Conservation (phyloP, 2,888 invertebrate species). For the Cerastoderma edule region DNA sequence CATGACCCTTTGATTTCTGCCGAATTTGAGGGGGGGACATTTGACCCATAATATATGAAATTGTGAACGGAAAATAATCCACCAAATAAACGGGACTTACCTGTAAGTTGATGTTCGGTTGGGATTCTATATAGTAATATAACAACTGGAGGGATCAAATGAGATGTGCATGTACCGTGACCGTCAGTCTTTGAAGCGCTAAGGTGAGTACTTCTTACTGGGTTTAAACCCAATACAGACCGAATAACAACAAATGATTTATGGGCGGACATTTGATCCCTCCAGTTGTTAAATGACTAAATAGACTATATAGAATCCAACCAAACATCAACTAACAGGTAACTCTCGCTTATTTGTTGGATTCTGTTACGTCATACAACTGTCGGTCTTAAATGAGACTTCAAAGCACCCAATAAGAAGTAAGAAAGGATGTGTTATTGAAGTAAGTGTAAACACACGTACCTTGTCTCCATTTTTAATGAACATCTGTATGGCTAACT, state of each 20-base stretch:
- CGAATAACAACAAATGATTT: not conserved
- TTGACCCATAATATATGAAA: no score
- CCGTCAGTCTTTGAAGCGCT: slow-evolving; percentile 13
- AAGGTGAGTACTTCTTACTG: not conserved
- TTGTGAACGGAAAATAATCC: no score
- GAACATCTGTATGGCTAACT: not conserved
- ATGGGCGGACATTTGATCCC: slow-evolving; percentile 27
- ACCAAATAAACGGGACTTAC: slow-evolving; percentile 46
- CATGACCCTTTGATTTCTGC: no score
- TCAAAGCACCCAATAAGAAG: slow-evolving; percentile 30
- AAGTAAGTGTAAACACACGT: no score
- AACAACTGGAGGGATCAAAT: slow-evolving; percentile 35
- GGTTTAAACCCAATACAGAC: not conserved
- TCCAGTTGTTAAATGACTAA: slow-evolving; percentile 29
- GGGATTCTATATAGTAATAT: slow-evolving; percentile 42
- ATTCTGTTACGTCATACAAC: slow-evolving; percentile 51
- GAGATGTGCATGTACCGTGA: slow-evolving; percentile 25
- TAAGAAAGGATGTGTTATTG: no score
- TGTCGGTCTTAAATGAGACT: slow-evolving; percentile 36
- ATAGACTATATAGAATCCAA: slow-evolving; percentile 46
- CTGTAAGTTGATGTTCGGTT: slow-evolving; percentile 46
- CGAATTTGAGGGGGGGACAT: no score
- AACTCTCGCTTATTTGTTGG: slow-evolving; percentile 37
- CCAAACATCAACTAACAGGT: slow-evolving; percentile 42
- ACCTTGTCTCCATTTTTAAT: no score